Percentiles rank a stretch among this genome's conserved stretches.
phyloP scores from a whole-genome alignment of 2,113 vertebrate species.

The Arenaria interpres region DNA sequence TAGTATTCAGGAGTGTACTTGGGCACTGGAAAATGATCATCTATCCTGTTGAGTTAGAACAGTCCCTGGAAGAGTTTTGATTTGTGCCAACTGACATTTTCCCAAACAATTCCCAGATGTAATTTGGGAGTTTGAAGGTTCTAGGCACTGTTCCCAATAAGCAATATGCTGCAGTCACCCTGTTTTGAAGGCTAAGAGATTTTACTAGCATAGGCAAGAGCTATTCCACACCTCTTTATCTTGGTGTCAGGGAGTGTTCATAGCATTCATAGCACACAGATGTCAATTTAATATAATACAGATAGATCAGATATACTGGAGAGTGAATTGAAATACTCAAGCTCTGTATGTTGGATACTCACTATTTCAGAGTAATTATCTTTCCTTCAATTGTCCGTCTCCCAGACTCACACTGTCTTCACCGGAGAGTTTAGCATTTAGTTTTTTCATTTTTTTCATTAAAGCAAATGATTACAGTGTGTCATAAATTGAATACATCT shows the following conservation, averaged over 20 bases:
- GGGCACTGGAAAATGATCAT: background rate
- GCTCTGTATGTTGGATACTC: background rate
- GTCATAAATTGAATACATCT: background rate
- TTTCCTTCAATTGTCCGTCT: background rate
- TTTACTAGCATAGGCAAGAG: background rate
- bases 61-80: background rate
- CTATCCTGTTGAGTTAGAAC: background rate
- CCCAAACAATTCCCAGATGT: background rate
- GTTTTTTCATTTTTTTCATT: background rate
- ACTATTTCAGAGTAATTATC: background rate
- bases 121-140: conserved; percentile 33
- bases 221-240: conserved; percentile 3
- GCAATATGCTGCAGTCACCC: conserved; percentile 12
- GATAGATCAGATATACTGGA: background rate
- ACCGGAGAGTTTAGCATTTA: background rate
- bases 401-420: background rate
- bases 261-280: background rate
- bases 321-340: background rate
- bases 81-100: conserved; percentile 13
- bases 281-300: background rate
- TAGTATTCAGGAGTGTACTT: background rate
- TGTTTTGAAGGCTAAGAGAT: background rate
- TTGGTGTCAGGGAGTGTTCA: background rate
- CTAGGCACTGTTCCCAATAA: conserved; percentile 36
- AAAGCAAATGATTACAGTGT: background rate